Evolutionary conservation across 1,140 invertebrate species (phyloP), one percentile per base, ranked within the genome.

Genomic region (Heliconius hermathena): DNA sequence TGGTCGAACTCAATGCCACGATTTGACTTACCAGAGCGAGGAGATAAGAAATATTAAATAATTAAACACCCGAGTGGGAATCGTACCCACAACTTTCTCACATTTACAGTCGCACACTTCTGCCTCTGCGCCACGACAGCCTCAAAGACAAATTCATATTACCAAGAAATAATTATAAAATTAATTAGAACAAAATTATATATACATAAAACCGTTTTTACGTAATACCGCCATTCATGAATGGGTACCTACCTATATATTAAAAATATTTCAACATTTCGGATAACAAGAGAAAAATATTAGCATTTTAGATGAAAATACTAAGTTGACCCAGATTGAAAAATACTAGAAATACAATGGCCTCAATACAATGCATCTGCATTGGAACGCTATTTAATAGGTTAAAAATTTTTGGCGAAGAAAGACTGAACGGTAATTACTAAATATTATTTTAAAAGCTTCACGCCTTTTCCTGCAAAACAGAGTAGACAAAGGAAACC

Each of bases 201-300:
- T 52, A 18, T 20, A 52, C 18, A 52, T 52, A 52, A 52, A 52
- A 52, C 18, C 18, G 6, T 5, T 66, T n/a, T 66, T 16, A 11
- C 22, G 29, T 3, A 66, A 13, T 66, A 16, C 3, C 60, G n/a
- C 60, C 9, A 66, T 29, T 66, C 9, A 29, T 66, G 3, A 9
- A 9, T 26, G 6, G 9, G n/a, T 60, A 22, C 54, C 33, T 36
- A 36, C 54, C 33, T 36, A 36, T 36, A 22, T 66, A 22, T 57
- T n/a, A 22, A 66, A 66, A 66, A 66, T 66, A 66, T 66, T 66
- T 66, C 22, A 66, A 66, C 60, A 66, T 66, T 26, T 66, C 60
- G 11, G 13, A 29, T 29, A 29, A 26, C 22, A 29, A 66, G 22
- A 9, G 60, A 66, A 66, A 36, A 66, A 66, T 26, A 18, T 26